These are phyloP conservation scores for Drosophila antonietae DNA, from an alignment of 2,888 invertebrate species.

Conservation along the genomic window DNA sequence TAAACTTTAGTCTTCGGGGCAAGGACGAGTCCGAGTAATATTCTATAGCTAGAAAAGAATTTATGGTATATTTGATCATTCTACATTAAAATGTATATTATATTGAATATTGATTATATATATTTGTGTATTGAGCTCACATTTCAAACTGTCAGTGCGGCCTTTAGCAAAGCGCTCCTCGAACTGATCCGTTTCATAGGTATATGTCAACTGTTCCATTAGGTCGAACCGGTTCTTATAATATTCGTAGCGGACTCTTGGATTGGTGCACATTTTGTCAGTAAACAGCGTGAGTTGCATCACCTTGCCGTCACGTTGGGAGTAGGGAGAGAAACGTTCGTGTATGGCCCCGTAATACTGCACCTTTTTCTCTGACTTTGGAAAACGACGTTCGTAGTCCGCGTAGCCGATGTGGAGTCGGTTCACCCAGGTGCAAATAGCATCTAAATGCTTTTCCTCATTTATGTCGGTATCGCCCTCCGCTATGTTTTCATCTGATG, in stretches of 20 bases:
- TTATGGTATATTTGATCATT: constrained; percentile 4
- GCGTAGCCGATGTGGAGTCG: constrained; percentile 86
- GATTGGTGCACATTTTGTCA: constrained; percentile 75
- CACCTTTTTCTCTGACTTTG: constrained; percentile 88
- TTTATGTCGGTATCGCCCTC: constrained; percentile 83
- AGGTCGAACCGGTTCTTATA: constrained; percentile 89
- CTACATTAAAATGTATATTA: background rate
- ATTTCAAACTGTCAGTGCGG: constrained; percentile 88
- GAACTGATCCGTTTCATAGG: constrained; percentile 85
- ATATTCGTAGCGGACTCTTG: constrained; percentile 86
- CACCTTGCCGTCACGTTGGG: constrained; percentile 88
- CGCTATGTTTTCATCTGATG: constrained; percentile 85
- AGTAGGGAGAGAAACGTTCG: constrained; percentile 92
- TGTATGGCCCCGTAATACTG: constrained; percentile 90
- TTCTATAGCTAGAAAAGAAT: constrained; percentile 66
- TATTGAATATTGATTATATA: background rate
- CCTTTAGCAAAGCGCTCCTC: constrained; percentile 88
- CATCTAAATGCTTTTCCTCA: constrained; percentile 90
- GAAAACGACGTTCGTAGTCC: constrained; percentile 90
- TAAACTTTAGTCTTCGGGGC: constrained; percentile 83
- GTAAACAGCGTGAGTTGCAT: constrained; percentile 76
- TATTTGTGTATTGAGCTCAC: constrained; percentile 84
- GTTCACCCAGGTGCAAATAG: constrained; percentile 91
- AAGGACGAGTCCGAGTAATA: constrained; percentile 61
- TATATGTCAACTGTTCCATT: constrained; percentile 86